Conservation (phyloP, 1,140 invertebrate genomes). For the Pinna nobilis region DNA sequence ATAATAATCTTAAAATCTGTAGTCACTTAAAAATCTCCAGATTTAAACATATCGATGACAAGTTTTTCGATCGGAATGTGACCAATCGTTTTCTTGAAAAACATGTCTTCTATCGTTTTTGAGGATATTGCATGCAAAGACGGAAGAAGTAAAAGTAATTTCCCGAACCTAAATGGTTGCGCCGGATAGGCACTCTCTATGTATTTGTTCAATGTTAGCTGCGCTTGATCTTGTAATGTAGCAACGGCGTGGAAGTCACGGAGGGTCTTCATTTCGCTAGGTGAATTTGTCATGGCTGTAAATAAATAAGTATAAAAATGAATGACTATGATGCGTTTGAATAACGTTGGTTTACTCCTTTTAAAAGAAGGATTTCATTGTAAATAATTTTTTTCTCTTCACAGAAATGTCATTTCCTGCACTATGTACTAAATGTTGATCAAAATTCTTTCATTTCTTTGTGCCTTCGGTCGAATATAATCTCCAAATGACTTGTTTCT, state of each 20-base stretch:
- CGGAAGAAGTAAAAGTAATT: conserved; percentile 30
- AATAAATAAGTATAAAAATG: not conserved
- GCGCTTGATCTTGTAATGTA: conserved; percentile 28
- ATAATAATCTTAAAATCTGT: no score
- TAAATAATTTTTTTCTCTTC: no score
- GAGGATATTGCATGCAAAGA: conserved; percentile 20
- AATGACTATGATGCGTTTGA: not conserved
- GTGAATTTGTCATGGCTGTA: conserved; percentile 10
- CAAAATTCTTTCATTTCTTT: no score
- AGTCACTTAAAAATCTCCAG: conserved; percentile 16
- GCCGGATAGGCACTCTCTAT: conserved; percentile 30
- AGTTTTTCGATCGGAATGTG: conserved; percentile 32
- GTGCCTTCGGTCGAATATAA: no score
- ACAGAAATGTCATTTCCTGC: no score
- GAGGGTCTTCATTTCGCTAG: conserved; percentile 17
- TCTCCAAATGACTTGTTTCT: no score
- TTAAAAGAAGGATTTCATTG: no score
- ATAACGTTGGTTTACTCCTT: no score
- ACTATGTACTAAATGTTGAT: no score
- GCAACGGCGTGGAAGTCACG: conserved; percentile 27
- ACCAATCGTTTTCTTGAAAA: conserved; percentile 32
- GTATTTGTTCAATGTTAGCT: conserved; percentile 31
- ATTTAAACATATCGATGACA: conserved; percentile 37
- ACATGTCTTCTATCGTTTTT: conserved; percentile 28
- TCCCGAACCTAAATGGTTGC: conserved; percentile 34